Conservation (phyloP, 2,113 vertebrate species). For the Varanus salvator region DNA sequence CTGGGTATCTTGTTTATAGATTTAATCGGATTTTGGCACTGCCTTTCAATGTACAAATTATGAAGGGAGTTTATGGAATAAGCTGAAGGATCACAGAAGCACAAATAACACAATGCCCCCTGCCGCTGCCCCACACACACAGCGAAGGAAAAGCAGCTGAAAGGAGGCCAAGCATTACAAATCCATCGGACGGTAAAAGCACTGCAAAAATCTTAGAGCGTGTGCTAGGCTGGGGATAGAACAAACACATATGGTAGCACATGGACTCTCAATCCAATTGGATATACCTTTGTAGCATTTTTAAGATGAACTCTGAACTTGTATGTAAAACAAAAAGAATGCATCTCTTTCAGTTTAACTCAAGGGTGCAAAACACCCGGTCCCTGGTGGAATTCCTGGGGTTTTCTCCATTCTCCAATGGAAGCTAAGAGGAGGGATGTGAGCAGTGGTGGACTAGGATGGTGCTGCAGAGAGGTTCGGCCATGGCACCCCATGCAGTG, state of each 20-base stretch:
- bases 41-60: background rate
- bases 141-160: background rate
- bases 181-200: background rate
- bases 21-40: background rate
- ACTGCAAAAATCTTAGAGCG: background rate
- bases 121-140: too few relatives aligned
- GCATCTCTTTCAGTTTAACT: slow-evolving; percentile 7
- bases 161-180: background rate
- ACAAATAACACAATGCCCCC: background rate
- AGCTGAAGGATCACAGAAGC: background rate
- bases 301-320: slow-evolving; percentile 28
- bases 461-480: too few relatives aligned
- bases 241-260: background rate
- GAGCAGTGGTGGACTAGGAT: too few relatives aligned
- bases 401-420: too few relatives aligned
- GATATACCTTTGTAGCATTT: background rate
- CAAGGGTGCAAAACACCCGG: too few relatives aligned
- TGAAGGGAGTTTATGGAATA: background rate
- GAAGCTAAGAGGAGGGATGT: too few relatives aligned
- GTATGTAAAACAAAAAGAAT: slow-evolving; percentile 1
- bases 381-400: too few relatives aligned
- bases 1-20: background rate
- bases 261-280: background rate
- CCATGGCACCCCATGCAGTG: too few relatives aligned
- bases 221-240: background rate